Conservation (phyloP, 2,113 vertebrate genomes). For the Hemiscyllium ocellatum region DNA sequence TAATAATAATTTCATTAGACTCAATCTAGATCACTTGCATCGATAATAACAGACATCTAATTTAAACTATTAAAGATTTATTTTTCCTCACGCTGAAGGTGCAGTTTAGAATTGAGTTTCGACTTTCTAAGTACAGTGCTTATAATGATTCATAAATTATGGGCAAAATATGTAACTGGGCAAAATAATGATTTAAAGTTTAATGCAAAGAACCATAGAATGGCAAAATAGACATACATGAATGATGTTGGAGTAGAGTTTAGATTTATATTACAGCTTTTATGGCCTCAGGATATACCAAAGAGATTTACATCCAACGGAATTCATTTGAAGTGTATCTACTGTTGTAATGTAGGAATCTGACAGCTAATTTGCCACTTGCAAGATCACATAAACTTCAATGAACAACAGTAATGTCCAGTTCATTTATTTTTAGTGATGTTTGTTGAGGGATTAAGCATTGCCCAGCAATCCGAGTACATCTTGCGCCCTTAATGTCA, state of each 20-base stretch:
- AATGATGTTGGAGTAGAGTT: neutral
- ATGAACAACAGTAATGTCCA: neutral
- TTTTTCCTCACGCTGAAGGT: neutral
- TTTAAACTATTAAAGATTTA: neutral
- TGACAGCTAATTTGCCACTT: neutral
- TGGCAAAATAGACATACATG: neutral
- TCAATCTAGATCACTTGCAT: slow-evolving; percentile 9
- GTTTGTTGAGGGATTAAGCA: neutral
- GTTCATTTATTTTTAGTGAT: neutral
- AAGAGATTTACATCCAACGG: neutral
- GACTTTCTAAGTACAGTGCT: neutral
- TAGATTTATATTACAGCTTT: neutral
- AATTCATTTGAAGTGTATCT: neutral
- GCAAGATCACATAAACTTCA: neutral
- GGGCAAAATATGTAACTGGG: neutral
- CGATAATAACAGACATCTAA: neutral
- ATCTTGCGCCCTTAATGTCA: neutral
- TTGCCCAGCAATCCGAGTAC: neutral
- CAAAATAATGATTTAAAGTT: neutral
- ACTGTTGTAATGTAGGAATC: neutral
- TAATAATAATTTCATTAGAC: neutral
- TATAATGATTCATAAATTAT: neutral
- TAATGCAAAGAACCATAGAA: neutral
- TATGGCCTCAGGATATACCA: neutral
- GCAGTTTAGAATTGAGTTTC: neutral